Percentiles rank a stretch among this genome's conserved stretches.
phyloP scores from a whole-genome alignment of 2,113 vertebrate genomes.

The Stigmatopora argus region DNA sequence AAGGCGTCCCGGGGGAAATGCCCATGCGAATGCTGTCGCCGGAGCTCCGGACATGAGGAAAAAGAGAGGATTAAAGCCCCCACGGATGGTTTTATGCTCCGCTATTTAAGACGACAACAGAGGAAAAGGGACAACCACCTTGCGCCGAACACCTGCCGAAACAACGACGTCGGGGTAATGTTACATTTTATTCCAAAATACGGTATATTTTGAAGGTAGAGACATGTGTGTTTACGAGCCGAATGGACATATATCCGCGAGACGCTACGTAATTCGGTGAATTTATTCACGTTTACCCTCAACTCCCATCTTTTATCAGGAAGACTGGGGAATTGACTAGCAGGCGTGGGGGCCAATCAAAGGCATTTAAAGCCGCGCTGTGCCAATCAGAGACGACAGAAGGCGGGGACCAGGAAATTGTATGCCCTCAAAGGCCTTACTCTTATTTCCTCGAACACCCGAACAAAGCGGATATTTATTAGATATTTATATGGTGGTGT shows the following conservation, averaged over 20 bases:
- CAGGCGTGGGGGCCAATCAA: constrained; percentile 42
- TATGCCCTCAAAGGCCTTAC: background rate
- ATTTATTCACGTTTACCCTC: constrained; percentile 6
- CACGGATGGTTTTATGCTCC: constrained; percentile 16
- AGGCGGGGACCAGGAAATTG: constrained; percentile 3
- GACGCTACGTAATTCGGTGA: background rate
- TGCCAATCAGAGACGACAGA: constrained; percentile 36
- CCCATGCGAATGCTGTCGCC: background rate
- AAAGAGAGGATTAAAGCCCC: constrained; percentile 6
- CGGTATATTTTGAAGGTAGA: background rate
- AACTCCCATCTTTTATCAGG: constrained; percentile 19
- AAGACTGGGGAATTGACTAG: constrained; percentile 31
- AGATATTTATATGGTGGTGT: background rate
- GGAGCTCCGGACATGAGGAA: constrained; percentile 2
- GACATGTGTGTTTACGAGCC: background rate
- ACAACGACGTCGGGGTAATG: constrained; percentile 40
- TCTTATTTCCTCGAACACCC: constrained; percentile 2
- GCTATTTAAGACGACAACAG: constrained; percentile 15
- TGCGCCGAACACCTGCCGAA: constrained; percentile 30
- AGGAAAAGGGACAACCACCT: constrained; percentile 35
- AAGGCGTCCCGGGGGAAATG: background rate
- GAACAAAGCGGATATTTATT: background rate
- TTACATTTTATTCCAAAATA: background rate
- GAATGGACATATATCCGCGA: background rate
- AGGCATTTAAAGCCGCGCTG: background rate